Evolutionary conservation across 2,113 vertebrate genomes (phyloP), one percentile per base, ranked within the genome.

Genomic region (Apteryx mantelli): DNA sequence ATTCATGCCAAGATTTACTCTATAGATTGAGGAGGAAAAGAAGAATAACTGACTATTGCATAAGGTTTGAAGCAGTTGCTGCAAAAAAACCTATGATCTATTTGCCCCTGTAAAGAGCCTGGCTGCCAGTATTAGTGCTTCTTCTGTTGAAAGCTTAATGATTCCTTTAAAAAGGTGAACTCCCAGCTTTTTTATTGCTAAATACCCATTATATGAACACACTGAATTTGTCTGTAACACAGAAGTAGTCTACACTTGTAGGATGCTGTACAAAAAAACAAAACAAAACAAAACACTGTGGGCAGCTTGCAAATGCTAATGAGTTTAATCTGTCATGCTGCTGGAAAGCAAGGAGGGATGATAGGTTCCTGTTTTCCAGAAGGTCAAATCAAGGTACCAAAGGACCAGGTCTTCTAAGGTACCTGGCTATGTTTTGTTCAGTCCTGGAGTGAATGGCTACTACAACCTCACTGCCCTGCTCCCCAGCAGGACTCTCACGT

Each of bases 1-100:
- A 98, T 94, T 99, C 98, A 1, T 97, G 98, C 98, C 99, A 98
- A 80, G 98, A 98, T 96, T 98, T 98, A 89, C 97, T 98, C 99
- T 99, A 40, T 70, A 63, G 36, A 53, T 82, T 75, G 42, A 84
- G 81, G 60, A 94, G 60, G 86, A 88, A 92, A 70, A 93, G 48
- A 93, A 91, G 69, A 94, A 97, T 86, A 65, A 82, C 26, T 4
- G 56, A 34, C 38, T 80, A 7, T 50, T 78, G 36, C 25, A 91
- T 77, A 46, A 68, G 7, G 32, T 60, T 21, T n/a, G 48, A 58
- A 69, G 44, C 46, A 20, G 9, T 5, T n/a, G 24, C 34, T 30
- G 38, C 50, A 82, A 81, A 77, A 17, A 91, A 22, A 21, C 11
- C 15, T 46, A 10, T 53, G 9, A 80, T 20, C 26, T 77, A 21